A percentile compares a stretch with the other conserved stretches of the same genome.
These are phyloP conservation scores for Protodeltote pygarga DNA, from an alignment of 2,888 invertebrate genomes.

Conservation along the genomic window DNA sequence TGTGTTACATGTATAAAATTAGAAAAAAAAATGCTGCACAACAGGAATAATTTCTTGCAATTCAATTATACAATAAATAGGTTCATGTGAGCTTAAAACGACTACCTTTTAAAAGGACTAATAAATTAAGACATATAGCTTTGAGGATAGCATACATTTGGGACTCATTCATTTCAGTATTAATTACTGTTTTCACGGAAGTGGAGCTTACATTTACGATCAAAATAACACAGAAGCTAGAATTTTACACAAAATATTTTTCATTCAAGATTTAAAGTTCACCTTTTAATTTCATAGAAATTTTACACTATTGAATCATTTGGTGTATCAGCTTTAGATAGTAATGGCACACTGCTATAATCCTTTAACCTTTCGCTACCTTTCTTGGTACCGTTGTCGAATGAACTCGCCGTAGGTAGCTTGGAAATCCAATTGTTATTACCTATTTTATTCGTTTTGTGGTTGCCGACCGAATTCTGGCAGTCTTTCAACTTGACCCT, in stretches of 20 bases:
- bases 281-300: slow-evolving; percentile 23
- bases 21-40: too few species aligned
- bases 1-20: too few species aligned
- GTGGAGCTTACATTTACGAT: slow-evolving; percentile 1
- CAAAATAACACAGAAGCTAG: slow-evolving; percentile 33
- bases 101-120: slow-evolving; percentile 2
- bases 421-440: slow-evolving; percentile 85
- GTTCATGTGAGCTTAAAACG: slow-evolving; percentile 2
- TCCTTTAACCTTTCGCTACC: slow-evolving; percentile 75
- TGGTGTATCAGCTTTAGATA: slow-evolving; percentile 77
- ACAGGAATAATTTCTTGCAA: too few species aligned
- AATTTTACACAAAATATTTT: slow-evolving; percentile 9
- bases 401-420: slow-evolving; percentile 78
- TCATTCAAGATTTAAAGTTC: slow-evolving; percentile 3
- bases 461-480: slow-evolving; percentile 70
- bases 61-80: not conserved
- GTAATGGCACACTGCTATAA: slow-evolving; percentile 81
- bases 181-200: not conserved
- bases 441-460: slow-evolving; percentile 76
- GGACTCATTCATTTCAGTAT: slow-evolving; percentile 10
- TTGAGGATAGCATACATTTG: slow-evolving; percentile 7
- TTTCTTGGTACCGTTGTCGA: slow-evolving; percentile 77
- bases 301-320: slow-evolving; percentile 79
- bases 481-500: slow-evolving; percentile 79
- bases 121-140: slow-evolving; percentile 30